phyloP scores from a whole-genome alignment of 1,140 invertebrate genomes.

The Mya arenaria region DNA sequence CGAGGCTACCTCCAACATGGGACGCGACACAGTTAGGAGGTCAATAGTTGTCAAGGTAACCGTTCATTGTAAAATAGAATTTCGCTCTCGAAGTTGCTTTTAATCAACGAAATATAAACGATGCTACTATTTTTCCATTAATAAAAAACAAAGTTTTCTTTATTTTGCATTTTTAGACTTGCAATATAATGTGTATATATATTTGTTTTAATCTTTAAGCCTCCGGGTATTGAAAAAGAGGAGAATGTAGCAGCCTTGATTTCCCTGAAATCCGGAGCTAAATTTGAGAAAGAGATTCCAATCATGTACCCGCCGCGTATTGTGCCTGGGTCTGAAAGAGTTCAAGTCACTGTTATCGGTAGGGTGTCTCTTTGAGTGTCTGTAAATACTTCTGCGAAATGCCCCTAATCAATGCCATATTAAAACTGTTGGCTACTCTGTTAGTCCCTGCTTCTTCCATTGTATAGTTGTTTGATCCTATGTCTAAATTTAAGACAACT shows the following conservation, averaged over 20 bases:
- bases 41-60: slow-evolving; percentile 40
- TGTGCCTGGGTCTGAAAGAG: slow-evolving; percentile 38
- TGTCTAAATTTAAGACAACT: too few species aligned
- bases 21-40: slow-evolving; percentile 11
- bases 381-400: neutral
- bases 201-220: neutral
- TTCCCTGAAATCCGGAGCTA: neutral
- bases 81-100: neutral
- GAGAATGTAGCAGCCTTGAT: slow-evolving; percentile 29
- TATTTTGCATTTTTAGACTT: neutral
- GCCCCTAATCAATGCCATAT: neutral
- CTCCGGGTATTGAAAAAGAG: slow-evolving; percentile 50
- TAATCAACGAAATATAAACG: neutral
- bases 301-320: slow-evolving; percentile 29
- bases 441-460: too few species aligned
- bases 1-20: slow-evolving; percentile 4
- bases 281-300: slow-evolving; percentile 19
- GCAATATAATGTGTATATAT: neutral
- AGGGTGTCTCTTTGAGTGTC: neutral
- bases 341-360: slow-evolving; percentile 44
- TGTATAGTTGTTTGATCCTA: too few species aligned
- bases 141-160: neutral
- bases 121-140: neutral
- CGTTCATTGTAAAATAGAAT: neutral
- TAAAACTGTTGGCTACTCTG: neutral